Conservation (phyloP, 2,888 invertebrate species). For the Phyllotreta striolata region DNA sequence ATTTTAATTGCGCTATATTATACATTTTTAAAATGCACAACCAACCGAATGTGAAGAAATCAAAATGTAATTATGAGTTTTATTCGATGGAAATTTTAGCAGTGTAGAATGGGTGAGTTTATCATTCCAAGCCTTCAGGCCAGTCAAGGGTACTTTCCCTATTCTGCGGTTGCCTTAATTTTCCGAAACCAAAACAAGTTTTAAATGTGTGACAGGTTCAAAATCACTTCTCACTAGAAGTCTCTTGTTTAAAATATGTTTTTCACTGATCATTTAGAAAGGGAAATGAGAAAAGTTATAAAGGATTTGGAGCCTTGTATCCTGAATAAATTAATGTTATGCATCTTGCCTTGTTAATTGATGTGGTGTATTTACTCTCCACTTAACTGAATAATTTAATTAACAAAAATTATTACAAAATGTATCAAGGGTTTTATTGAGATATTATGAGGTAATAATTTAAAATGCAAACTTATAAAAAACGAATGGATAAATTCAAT, state of each 20-base stretch:
- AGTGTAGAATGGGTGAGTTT: background rate
- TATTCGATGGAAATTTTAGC: background rate
- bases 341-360: constrained; percentile 12
- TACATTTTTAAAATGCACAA: no score
- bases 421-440: no score
- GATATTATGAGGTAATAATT: no score
- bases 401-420: no score
- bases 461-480: no score
- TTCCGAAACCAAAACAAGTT: constrained; percentile 20
- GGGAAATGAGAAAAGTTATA: constrained; percentile 29
- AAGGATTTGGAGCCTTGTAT: constrained; percentile 9
- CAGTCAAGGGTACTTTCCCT: constrained; percentile 5
- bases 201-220: constrained; percentile 20
- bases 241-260: constrained; percentile 22
- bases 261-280: constrained; percentile 14
- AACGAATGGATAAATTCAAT: no score
- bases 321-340: constrained; percentile 16
- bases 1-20: no score
- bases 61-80: background rate
- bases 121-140: constrained; percentile 7
- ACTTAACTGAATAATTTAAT: no score
- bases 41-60: no score
- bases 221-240: constrained; percentile 20
- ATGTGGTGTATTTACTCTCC: background rate
- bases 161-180: constrained; percentile 15